These are phyloP conservation scores for Drosophila rhopaloa DNA, from an alignment of 1,140 invertebrate genomes.

Conservation along the genomic window DNA sequence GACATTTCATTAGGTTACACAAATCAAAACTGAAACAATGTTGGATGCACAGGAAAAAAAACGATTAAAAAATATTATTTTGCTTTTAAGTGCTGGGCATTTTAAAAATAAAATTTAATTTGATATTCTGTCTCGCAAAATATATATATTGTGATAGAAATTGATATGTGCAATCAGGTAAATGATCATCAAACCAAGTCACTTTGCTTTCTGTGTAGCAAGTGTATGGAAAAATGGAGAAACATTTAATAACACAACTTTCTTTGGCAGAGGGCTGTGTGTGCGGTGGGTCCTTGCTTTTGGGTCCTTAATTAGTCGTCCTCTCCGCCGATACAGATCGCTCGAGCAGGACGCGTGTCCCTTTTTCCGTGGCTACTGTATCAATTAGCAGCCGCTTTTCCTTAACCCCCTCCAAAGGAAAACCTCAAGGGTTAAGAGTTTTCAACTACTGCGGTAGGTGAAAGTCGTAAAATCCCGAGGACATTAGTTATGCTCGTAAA, in stretches of 20 bases:
- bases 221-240: neutral
- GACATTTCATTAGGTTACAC: conserved; percentile 47
- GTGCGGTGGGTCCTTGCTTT: conserved; percentile 45
- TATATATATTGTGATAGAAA: neutral
- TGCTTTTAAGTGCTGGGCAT: no score
- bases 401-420: neutral
- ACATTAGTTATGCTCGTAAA: conserved; percentile 77
- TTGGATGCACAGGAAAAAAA: conserved; percentile 2
- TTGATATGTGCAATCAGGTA: neutral
- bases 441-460: conserved; percentile 68
- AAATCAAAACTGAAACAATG: conserved; percentile 8
- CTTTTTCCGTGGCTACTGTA: conserved; percentile 23
- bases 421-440: conserved; percentile 59
- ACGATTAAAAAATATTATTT: neutral
- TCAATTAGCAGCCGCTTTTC: conserved; percentile 39
- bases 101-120: no score
- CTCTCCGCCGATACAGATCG: conserved; percentile 19
- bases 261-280: neutral
- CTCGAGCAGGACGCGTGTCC: conserved; percentile 35
- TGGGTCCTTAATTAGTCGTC: conserved; percentile 46
- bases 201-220: neutral
- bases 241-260: conserved; percentile 24
- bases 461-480: conserved; percentile 53
- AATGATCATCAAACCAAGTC: neutral
- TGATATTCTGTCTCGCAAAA: no score